Conservation (phyloP, 30 jellyfish, hydroid and myxozoan genomes). For the Nemopilema nomurai region DNA sequence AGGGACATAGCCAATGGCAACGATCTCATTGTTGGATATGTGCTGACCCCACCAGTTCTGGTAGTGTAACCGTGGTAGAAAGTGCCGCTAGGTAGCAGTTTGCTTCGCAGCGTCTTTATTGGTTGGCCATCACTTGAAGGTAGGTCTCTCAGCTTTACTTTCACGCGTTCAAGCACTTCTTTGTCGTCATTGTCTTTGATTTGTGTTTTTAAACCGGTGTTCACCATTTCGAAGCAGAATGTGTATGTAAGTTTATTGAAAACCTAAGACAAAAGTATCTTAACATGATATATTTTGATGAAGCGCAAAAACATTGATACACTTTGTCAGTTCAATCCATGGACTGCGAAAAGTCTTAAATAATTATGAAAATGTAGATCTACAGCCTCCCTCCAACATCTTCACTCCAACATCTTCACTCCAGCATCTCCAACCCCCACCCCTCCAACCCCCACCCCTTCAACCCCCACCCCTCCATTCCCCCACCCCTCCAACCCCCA, state of each 20-base stretch:
- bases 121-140: constrained; percentile 58
- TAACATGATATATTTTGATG: no score
- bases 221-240: not conserved
- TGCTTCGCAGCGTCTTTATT: constrained; percentile 41
- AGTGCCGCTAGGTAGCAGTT: not conserved
- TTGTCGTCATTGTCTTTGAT: constrained; percentile 2
- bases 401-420: no score
- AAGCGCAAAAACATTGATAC: no score
- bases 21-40: constrained; percentile 67
- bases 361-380: no score
- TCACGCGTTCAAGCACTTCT: not conserved
- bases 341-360: no score
- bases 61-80: constrained; percentile 73
- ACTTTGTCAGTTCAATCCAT: no score
- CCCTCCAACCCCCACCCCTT: no score
- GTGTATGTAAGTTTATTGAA: constrained; percentile 26
- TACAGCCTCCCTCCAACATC: no score
- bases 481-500: no score
- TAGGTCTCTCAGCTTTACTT: constrained; percentile 3
- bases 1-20: constrained; percentile 47
- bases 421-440: no score
- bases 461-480: no score
- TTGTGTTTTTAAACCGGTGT: not conserved
- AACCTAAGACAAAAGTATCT: constrained; percentile 12
- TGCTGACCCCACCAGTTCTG: constrained; percentile 69